Conservation (phyloP, 2,797 vertebrate species). For the Phrynocephalus guinanensis region DNA sequence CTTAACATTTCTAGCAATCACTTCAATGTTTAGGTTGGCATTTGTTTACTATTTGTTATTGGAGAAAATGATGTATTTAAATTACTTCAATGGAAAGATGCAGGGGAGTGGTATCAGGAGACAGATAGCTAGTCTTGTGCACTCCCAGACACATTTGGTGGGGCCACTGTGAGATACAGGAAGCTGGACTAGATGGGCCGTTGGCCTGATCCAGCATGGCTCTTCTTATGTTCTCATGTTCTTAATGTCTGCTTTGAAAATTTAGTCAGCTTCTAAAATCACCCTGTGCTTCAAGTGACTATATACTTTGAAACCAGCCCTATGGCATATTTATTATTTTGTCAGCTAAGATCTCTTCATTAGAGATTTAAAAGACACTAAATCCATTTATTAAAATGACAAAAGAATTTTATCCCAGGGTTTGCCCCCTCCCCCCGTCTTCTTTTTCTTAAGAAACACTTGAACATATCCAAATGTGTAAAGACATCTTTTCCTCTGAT, state of each 20-base stretch:
- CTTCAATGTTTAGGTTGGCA: not conserved
- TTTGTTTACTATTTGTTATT: not conserved
- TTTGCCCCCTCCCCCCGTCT: not conserved
- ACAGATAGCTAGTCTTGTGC: too few species aligned
- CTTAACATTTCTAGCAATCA: not conserved
- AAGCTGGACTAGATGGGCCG: too few species aligned
- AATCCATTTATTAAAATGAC: conserved; percentile 20
- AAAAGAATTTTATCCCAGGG: not conserved
- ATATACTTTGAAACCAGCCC: not conserved
- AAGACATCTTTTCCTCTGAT: conserved; percentile 7
- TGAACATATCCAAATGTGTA: conserved; percentile 29
- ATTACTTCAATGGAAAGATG: not conserved
- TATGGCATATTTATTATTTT: not conserved
- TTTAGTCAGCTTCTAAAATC: not conserved
- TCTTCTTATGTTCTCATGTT: too few species aligned
- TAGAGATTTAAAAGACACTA: not conserved
- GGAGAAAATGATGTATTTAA: not conserved
- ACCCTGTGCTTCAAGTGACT: not conserved
- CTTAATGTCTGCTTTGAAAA: not conserved
- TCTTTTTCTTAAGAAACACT: conserved; percentile 42
- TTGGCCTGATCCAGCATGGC: too few species aligned
- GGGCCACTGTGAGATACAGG: too few species aligned
- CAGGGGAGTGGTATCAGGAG: too few species aligned
- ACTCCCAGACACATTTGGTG: too few species aligned
- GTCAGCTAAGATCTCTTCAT: not conserved